These are phyloP conservation scores for Araneus ventricosus DNA, from an alignment of 1,140 invertebrate genomes.

Conservation along the genomic window DNA sequence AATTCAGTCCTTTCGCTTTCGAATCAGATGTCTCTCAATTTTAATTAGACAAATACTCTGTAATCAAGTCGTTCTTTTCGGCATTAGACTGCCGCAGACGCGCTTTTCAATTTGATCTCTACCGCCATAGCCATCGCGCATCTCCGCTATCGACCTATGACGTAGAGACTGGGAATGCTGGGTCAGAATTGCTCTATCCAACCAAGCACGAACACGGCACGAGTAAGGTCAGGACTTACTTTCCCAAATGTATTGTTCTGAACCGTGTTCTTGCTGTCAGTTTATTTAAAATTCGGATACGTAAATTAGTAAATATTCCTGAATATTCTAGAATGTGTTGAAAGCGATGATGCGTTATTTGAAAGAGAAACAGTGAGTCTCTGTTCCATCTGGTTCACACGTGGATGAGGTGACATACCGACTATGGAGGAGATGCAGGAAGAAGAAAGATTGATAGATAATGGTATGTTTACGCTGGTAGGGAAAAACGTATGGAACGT, in stretches of 20 bases:
- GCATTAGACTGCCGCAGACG: background rate
- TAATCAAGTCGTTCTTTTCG: background rate
- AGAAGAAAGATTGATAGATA: slow-evolving; percentile 33
- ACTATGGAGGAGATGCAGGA: slow-evolving; percentile 26
- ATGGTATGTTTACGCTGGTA: background rate
- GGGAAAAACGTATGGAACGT: background rate
- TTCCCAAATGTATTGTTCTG: background rate
- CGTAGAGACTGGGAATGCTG: background rate
- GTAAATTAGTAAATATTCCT: background rate
- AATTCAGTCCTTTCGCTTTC: background rate
- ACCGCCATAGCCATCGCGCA: slow-evolving; percentile 2
- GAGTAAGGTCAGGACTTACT: background rate
- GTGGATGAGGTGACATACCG: slow-evolving; percentile 10
- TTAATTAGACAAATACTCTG: slow-evolving; percentile 33
- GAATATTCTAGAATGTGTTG: background rate
- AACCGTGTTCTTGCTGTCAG: background rate
- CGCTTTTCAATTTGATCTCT: background rate
- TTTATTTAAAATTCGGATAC: background rate
- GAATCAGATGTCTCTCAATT: background rate
- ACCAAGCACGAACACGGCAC: background rate
- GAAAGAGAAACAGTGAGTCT: background rate
- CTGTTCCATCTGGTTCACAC: background rate
- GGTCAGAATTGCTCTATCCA: background rate
- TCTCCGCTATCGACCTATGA: slow-evolving; percentile 34
- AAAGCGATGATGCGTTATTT: background rate